These are phyloP conservation scores for Drosophila funebris DNA, from an alignment of 1,140 invertebrate species.

Conservation along the genomic window DNA sequence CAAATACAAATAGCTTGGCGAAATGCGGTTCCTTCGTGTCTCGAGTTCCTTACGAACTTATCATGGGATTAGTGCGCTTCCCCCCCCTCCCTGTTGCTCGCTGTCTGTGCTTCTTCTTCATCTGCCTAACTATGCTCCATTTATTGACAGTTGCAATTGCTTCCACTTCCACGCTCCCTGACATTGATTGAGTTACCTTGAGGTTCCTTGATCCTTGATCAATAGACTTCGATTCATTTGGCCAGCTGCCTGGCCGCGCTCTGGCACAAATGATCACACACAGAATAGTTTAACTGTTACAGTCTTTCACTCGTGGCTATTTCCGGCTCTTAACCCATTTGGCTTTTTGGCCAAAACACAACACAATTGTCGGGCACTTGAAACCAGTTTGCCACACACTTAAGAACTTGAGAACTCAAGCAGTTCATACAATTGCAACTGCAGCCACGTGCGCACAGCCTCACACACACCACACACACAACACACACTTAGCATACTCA, in stretches of 20 bases:
- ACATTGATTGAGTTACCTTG: conserved; percentile 71
- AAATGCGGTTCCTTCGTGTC: conserved; percentile 12
- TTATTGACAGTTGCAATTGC: conserved; percentile 76
- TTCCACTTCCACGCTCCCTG: conserved; percentile 29
- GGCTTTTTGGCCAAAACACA: background rate
- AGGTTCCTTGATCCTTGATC: conserved; percentile 54
- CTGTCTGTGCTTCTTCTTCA: background rate
- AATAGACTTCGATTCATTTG: conserved; percentile 21
- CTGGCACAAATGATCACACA: too few relatives aligned
- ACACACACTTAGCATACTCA: background rate
- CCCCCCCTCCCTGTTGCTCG: background rate
- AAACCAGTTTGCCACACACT: conserved; percentile 31
- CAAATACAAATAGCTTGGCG: conserved; percentile 72
- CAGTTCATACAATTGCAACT: conserved; percentile 31
- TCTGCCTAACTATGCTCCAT: conserved; percentile 48
- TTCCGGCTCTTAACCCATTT: conserved; percentile 74
- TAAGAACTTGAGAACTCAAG: conserved; percentile 27
- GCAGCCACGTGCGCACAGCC: conserved; percentile 42
- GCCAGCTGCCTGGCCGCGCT: conserved; percentile 20
- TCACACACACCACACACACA: conserved; percentile 10
- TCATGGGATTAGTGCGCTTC: conserved; percentile 52
- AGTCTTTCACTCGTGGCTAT: conserved; percentile 19
- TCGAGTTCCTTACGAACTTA: conserved; percentile 26
- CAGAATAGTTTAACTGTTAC: background rate
- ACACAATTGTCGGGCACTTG: conserved; percentile 20